Percentiles rank a stretch among this genome's conserved stretches.
Conservation (phyloP, 1,140 invertebrate species). For the Metaphire vulgaris region DNA sequence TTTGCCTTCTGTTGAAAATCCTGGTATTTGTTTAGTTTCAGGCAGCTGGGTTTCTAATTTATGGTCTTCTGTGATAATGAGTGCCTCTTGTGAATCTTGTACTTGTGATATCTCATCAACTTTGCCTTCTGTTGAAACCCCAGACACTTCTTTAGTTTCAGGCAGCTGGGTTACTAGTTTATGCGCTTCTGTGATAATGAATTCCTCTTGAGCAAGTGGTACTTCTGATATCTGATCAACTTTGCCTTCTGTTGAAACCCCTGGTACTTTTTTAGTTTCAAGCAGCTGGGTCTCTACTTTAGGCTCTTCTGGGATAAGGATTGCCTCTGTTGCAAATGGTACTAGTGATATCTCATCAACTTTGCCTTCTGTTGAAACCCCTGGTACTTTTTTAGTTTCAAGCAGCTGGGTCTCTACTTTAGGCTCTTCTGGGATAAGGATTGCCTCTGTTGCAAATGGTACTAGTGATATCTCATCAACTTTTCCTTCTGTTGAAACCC, state of each 20-base stretch:
- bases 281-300: not conserved
- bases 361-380: not conserved
- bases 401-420: not conserved
- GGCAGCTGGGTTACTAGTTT: too few species aligned
- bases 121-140: too few species aligned
- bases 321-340: too few species aligned
- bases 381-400: not conserved
- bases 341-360: too few species aligned
- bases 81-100: too few species aligned
- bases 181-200: too few species aligned
- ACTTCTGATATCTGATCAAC: not conserved
- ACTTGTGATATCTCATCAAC: too few species aligned
- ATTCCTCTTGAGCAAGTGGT: too few species aligned
- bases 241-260: not conserved
- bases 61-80: too few species aligned
- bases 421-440: not conserved
- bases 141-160: too few species aligned
- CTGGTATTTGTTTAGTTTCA: not conserved
- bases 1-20: not conserved
- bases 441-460: not conserved
- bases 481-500: not conserved
- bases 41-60: too few species aligned
- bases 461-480: not conserved
- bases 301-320: too few species aligned
- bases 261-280: not conserved